Base-by-base conservation (phyloP, 2,113 vertebrate genomes). In the Lipophrys pholis region DNA sequence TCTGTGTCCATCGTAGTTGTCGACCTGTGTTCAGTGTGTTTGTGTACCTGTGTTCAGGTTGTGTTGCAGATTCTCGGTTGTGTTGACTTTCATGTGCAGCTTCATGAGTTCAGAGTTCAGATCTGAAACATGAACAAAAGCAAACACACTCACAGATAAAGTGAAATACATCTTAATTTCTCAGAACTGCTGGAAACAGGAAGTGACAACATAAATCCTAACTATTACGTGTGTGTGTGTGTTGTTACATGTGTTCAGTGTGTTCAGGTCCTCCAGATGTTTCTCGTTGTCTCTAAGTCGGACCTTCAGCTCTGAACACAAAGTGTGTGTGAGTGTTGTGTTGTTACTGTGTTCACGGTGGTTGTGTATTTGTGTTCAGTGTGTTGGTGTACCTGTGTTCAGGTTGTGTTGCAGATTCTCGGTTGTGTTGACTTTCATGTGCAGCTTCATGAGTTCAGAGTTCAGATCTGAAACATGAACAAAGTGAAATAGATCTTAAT, bases 321-420 rank as follows among this genome's bases (percentile, higher is more conserved):
- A 40, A 36, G 3, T 17, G 56, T 11, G 11, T 16, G 6, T 41
- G 3, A 9, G 12, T 46, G n/a, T 46, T 46, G 45, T 46, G 45
- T n/a, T 46, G n/a, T 48, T 8, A 8, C 39, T 51, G 57, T n/a
- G n/a, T n/a, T n/a, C n/a, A n/a, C n/a, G n/a, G n/a, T n/a, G n/a
- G n/a, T n/a, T n/a, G n/a, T n/a, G n/a, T n/a, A n/a, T n/a, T n/a
- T n/a, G n/a, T n/a, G n/a, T n/a, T n/a, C n/a, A n/a, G n/a, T n/a
- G n/a, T n/a, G 30, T 11, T 21, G 35, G 21, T 5, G 6, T 57
- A 68, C 73, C 69, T 43, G 35, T 17, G 41, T 46, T 64, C 52
- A 73, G 9, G 11, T 8, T 5, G n/a, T 35, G 36, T 66, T 60
- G 46, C 17, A 58, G 66, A 61, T 17, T 53, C 57, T 59, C 57